Evolutionary conservation across 2,888 invertebrate genomes (phyloP), one percentile per base, ranked within the genome.

Genomic region (Nomada fabriciana): DNA sequence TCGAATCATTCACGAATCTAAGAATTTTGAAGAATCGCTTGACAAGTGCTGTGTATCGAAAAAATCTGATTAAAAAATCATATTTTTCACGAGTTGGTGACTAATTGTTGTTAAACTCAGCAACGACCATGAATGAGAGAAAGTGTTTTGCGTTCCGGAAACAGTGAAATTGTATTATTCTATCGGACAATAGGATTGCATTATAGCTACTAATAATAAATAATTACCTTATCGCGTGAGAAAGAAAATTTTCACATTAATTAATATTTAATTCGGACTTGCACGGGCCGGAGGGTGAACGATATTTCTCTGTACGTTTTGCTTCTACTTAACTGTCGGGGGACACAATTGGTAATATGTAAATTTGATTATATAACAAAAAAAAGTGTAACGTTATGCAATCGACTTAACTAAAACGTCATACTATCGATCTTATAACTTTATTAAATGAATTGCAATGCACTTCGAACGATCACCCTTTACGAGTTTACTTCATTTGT

Each of bases 321-420:
- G 4, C 42, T 7, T 23, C 13, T 23, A 18, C 13, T 50, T 11
- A 20, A 25, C 59, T 61, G 20, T 9, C 2, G 0, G 7, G 7
- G n/a, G 3, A 47, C n/a, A 36, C 36, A 59, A n/a, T 47, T 52
- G 18, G 50, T 11, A 43, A 69, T 50, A 29, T 61, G n/a, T 52
- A 78, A 82, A 82, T 71, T 70, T 18, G 36, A 82, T 83, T 82
- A 82, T 61, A 43, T 36, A 36, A 36, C 7, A 61, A 70, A 67
- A 70, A 65, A 50, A 11, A 53, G 47, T 65, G 18, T 60, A 61
- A 67, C 1, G 68, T 82, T 82, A 71, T 53, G 43, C 77, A 82
- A 83, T 47, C 36, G 42, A 29, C 60, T 57, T 71, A 57, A 42
- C 57, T 43, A 47, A 59, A 42, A 69, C n/a, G 20, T n/a, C 43